phyloP scores from a whole-genome alignment of 2,113 vertebrate species.

The Neogale vison region DNA sequence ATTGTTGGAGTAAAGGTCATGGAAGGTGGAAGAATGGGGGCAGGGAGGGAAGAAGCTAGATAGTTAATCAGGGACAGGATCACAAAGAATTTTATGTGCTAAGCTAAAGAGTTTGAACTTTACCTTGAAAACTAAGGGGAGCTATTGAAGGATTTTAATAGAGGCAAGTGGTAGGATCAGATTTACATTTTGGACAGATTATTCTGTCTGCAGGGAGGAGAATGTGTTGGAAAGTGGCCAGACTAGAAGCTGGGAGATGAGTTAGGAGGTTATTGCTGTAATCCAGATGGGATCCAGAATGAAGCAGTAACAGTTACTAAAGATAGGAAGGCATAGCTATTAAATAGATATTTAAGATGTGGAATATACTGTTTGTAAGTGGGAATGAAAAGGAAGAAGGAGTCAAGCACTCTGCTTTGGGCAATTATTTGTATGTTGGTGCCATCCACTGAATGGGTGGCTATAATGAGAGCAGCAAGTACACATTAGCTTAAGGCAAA shows the following conservation, averaged over 20 bases:
- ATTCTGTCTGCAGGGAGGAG: neutral
- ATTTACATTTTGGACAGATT: slow-evolving; percentile 46
- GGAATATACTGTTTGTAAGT: neutral
- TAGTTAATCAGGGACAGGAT: neutral
- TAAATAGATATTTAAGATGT: neutral
- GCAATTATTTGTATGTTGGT: neutral
- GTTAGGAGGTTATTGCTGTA: neutral
- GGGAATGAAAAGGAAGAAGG: neutral
- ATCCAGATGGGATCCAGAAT: slow-evolving; percentile 44
- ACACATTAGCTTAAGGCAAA: neutral
- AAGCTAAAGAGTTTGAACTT: slow-evolving; percentile 68
- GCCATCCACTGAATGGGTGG: neutral
- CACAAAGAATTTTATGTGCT: slow-evolving; percentile 52
- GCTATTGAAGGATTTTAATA: slow-evolving; percentile 60
- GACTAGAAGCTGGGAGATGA: neutral
- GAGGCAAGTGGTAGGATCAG: neutral
- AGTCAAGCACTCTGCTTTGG: neutral
- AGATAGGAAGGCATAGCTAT: neutral
- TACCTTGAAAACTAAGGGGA: slow-evolving; percentile 68
- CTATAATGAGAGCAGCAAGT: neutral
- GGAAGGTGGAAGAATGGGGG: no score
- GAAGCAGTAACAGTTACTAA: neutral
- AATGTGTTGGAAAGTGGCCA: slow-evolving; percentile 28
- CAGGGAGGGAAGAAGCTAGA: neutral
- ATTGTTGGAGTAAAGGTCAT: neutral